Base-by-base conservation (phyloP, 2,888 invertebrate genomes). In the Disparrhopalites patrizii region DNA sequence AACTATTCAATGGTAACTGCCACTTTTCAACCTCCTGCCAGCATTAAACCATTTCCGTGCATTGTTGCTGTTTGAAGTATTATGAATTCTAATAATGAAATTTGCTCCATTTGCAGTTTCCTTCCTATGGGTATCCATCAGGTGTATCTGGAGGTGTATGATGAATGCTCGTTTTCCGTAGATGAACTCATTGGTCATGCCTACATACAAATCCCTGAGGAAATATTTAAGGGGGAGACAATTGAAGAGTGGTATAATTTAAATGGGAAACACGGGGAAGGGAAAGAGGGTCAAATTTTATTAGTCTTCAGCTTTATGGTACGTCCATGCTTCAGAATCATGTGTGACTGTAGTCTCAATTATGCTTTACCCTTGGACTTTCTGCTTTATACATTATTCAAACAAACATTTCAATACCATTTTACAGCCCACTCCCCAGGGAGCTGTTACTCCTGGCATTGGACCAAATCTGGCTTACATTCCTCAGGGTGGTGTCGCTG, bases 101-200 rank as follows among this genome's bases (percentile, higher is more conserved):
- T n/a, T n/a, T n/a, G n/a, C n/a, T n/a, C n/a, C n/a, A 3, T 31
- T 56, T 40, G 4, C 38, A 93, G 93, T 79, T 84, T 90, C 74
- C 83, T 97, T 67, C 93, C 96, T 0, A 85, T 87, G 72, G 95
- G 96, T 51, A 91, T 97, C 15, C 89, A 89, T 77, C 86, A 89
- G 13, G 85, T 98, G 73, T 91, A 91, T 77, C 78, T 98, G 76
- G 97, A 98, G 83, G 90, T 98, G 73, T 98, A 91, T 80, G 98
- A 98, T 81, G 98, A 97, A 82, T 90, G 94, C 79, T 93, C 95
- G 18, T 95, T 98, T 80, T 92, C 94, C 23, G 89, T 91, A 85
- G 97, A 98, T 80, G 96, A 97, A 80, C 82, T 94, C 68, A 88
- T 98, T 74, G 98, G 96, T 0, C 97, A 94, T 93, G 86, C 91